These are phyloP conservation scores for Parapsyche elsis DNA, from an alignment of 1,140 invertebrate species.

Conservation along the genomic window DNA sequence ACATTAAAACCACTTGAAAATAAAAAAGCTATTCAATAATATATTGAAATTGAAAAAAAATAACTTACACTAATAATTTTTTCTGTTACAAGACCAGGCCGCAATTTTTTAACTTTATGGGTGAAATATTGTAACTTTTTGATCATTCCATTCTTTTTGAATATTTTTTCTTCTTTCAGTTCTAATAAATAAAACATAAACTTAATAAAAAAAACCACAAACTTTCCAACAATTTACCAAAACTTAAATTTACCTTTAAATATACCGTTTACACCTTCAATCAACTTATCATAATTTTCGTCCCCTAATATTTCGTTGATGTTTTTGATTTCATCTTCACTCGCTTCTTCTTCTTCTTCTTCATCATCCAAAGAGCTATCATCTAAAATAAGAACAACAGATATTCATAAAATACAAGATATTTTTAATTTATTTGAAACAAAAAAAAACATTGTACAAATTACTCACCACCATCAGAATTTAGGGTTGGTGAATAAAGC, in stretches of 20 bases:
- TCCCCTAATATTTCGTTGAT: conserved; percentile 41
- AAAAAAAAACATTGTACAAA: background rate
- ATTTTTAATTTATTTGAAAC: too few species aligned
- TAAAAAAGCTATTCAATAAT: background rate
- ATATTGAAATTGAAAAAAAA: background rate
- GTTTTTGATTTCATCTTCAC: conserved; percentile 54
- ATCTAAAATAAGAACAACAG: conserved; percentile 59
- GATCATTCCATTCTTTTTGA: conserved; percentile 42
- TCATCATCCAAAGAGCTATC: conserved; percentile 66
- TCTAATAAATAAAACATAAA: conserved; percentile 56
- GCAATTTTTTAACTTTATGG: conserved; percentile 58
- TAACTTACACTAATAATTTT: conserved; percentile 66
- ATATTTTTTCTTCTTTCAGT: conserved; percentile 42
- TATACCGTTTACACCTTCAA: conserved; percentile 65
- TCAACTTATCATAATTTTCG: conserved; percentile 60
- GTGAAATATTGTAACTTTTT: conserved; percentile 29
- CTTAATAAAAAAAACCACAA: conserved; percentile 36
- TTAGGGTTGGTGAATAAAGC: conserved; percentile 59
- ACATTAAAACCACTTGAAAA: background rate
- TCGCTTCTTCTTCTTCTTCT: conserved; percentile 61
- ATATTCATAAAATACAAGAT: background rate
- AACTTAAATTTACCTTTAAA: conserved; percentile 63
- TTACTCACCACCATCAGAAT: conserved; percentile 40
- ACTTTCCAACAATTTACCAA: conserved; percentile 3
- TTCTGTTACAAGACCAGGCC: conserved; percentile 64